Evolutionary conservation across 1,140 invertebrate species (phyloP).

Genomic region (Sinonovacula constricta): DNA sequence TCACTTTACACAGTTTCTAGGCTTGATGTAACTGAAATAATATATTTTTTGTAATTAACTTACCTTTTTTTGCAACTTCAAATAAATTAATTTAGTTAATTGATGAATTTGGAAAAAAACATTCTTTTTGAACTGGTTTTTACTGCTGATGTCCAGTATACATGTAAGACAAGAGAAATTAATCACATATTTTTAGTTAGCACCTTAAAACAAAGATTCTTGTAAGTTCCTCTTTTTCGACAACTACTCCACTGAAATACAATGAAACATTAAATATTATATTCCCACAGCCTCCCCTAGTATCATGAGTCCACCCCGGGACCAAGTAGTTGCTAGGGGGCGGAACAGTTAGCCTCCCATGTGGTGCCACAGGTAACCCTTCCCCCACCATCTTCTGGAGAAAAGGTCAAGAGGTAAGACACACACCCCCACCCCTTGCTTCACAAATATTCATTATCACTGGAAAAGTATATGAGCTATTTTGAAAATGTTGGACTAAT

Average conservation of each 20-base stretch:
- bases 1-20: too few relatives aligned
- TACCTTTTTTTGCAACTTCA: background rate
- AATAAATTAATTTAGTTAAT: background rate
- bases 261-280: too few relatives aligned
- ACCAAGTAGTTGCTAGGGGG: constrained; percentile 87
- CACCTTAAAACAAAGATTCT: too few relatives aligned
- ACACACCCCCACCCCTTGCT: too few relatives aligned
- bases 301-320: constrained; percentile 87
- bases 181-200: background rate
- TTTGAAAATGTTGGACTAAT: too few relatives aligned
- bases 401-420: constrained; percentile 54
- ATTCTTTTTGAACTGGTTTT: background rate
- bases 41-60: background rate
- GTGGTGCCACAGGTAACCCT: constrained; percentile 90
- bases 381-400: constrained; percentile 90
- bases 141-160: background rate
- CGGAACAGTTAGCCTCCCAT: constrained; percentile 89
- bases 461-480: too few relatives aligned
- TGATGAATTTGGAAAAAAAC: background rate
- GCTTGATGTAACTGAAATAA: too few relatives aligned
- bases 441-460: too few relatives aligned
- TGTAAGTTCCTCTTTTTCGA: too few relatives aligned
- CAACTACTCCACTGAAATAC: too few relatives aligned
- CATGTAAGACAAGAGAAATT: background rate
- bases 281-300: constrained; percentile 87